These are phyloP conservation scores for Cassiopea xamachana DNA, from an alignment of 30 jellyfish, hydroid and myxozoan genomes.

Conservation along the genomic window DNA sequence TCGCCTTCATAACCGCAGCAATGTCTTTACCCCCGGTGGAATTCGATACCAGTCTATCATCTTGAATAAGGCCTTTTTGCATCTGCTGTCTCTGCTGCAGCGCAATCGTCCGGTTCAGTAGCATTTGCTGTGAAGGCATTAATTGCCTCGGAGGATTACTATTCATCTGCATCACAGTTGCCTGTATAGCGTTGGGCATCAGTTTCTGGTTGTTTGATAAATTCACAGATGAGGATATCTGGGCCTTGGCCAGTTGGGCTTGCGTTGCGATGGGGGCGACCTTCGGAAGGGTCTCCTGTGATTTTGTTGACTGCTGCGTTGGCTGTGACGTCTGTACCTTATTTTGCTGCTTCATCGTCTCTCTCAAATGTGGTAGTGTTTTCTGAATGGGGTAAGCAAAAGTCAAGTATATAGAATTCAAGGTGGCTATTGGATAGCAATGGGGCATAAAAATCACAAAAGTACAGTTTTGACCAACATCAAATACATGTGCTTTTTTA, in stretches of 20 bases:
- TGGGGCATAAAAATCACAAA: neutral
- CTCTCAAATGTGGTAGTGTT: constrained; percentile 96
- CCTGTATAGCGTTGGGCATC: constrained; percentile 51
- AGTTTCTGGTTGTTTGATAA: constrained; percentile 24
- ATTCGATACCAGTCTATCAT: constrained; percentile 25
- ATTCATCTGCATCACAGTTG: constrained; percentile 64
- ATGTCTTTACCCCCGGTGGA: constrained; percentile 67
- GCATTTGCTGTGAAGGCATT: constrained; percentile 78
- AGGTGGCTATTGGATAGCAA: neutral
- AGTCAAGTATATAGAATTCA: neutral
- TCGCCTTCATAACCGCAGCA: constrained; percentile 62
- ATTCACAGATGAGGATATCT: constrained; percentile 21
- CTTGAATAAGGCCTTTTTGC: constrained; percentile 38
- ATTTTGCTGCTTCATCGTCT: constrained; percentile 91
- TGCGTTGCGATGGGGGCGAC: constrained; percentile 34
- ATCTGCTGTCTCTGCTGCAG: constrained; percentile 59
- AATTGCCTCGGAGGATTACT: constrained; percentile 27
- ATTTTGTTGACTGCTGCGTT: constrained; percentile 28
- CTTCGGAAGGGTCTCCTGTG: constrained; percentile 36
- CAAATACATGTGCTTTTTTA: too few species aligned
- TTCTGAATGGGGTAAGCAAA: constrained; percentile 37
- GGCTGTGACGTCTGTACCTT: constrained; percentile 70
- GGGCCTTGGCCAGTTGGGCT: constrained; percentile 32
- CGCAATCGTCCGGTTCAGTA: constrained; percentile 54
- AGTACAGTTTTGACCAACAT: too few species aligned